These are phyloP conservation scores for Dipodomys merriami DNA, from an alignment of 2,113 vertebrate species.

Conservation along the genomic window DNA sequence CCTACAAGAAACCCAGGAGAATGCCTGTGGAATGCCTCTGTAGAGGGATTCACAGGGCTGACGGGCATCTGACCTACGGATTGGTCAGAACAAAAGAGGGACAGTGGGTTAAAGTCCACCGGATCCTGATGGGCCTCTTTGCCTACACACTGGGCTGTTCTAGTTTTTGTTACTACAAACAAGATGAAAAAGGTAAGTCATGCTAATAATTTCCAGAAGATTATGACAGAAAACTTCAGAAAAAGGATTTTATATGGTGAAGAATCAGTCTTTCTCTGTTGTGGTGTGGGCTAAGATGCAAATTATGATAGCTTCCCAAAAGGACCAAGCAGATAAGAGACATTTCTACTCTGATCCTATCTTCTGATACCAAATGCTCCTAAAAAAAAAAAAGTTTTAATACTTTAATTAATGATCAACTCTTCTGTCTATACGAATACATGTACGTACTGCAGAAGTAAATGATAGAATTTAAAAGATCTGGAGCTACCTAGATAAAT, in stretches of 20 bases:
- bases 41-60: background rate
- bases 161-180: background rate
- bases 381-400: background rate
- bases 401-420: slow-evolving; percentile 39
- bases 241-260: background rate
- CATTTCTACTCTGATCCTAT: background rate
- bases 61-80: background rate
- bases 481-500: slow-evolving; percentile 29
- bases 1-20: background rate
- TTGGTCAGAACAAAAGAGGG: background rate
- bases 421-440: background rate
- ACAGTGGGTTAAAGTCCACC: background rate
- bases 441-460: background rate
- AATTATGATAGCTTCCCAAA: background rate
- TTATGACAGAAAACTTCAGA: background rate
- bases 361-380: background rate
- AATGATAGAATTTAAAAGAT: slow-evolving; percentile 36
- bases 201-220: background rate
- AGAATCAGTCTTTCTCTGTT: background rate
- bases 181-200: background rate
- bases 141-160: background rate
- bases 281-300: background rate
- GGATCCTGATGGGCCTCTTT: background rate
- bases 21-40: background rate
- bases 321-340: background rate